These are phyloP conservation scores for Plecotus auritus DNA, from an alignment of 2,113 vertebrate genomes.

Conservation along the genomic window DNA sequence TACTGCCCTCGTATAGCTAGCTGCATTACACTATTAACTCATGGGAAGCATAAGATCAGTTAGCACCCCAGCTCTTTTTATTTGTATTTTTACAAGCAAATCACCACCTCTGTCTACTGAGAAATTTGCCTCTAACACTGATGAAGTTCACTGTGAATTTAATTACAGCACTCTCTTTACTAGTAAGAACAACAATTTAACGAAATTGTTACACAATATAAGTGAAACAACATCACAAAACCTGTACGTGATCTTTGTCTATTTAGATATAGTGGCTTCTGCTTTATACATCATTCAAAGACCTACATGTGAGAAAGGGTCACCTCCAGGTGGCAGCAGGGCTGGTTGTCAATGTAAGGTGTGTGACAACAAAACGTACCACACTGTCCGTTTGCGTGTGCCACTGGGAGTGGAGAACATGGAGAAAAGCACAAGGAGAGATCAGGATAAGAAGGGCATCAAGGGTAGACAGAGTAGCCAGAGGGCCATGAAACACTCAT, in stretches of 20 bases:
- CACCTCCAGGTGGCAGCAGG: background rate
- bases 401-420: background rate
- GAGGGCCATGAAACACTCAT: rapidly evolving
- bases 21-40: background rate
- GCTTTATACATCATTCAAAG: background rate
- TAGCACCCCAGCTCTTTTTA: background rate
- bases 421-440: background rate
- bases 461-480: background rate
- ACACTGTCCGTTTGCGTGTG: background rate
- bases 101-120: background rate
- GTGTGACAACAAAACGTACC: background rate
- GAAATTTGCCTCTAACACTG: background rate
- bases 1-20: background rate
- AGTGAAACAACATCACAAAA: background rate
- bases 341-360: background rate
- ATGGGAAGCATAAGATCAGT: background rate
- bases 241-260: background rate
- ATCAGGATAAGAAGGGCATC: background rate
- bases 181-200: background rate
- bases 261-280: background rate
- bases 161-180: background rate
- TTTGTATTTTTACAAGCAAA: background rate
- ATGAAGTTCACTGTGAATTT: background rate
- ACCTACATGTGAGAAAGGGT: background rate
- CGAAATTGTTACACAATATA: background rate